Evolutionary conservation across 2,888 invertebrate genomes (phyloP), one percentile per base, ranked within the genome.

Genomic region (Smittia sp.): DNA sequence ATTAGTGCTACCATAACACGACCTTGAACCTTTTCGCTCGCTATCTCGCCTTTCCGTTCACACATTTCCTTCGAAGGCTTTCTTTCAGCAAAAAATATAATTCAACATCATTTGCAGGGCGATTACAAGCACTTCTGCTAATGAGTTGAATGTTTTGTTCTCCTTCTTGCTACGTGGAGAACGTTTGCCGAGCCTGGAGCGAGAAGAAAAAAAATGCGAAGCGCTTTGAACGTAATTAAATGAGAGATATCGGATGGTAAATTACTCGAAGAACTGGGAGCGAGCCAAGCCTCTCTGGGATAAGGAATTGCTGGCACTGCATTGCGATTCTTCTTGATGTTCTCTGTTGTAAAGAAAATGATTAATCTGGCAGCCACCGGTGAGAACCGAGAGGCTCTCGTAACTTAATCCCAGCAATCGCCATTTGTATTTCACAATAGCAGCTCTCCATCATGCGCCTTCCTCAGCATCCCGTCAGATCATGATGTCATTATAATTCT

Each of bases 21-120:
- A 58, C 58, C 58, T 22, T 58, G 58, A 58, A 58, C 58, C 24
- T 58, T 58, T 46, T 18, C 11, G n/a, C n/a, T 58, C 58, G 22
- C 4, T 13, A 22, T 58, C 24, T 24, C 15, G 20, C 58, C 4
- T 46, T 46, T 46, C 46, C 46, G 13, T 11, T 46, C 46, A 46
- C 46, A 46, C 46, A 15, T 46, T 46, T 46, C n/a, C 46, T 32
- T 32, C 32, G 4, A 32, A 32, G 32, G 9, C 4, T 46, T 15
- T 46, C 46, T 46, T n/a, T 46, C n/a, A 11, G 11, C 18, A 22
- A 20, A 58, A 58, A 22, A 58, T 18, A 39, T 39, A 67, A 67
- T 67, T 67, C 15, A 67, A 39, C 39, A 67, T 63, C 63, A 67
- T 67, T 67, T 38, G 38, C 20, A 67, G 38, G 39, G 11, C 67